Percentiles rank a stretch among this genome's conserved stretches.
These are phyloP conservation scores for Paedocypris micromegethes DNA, from an alignment of 2,797 vertebrate genomes.

Conservation along the genomic window DNA sequence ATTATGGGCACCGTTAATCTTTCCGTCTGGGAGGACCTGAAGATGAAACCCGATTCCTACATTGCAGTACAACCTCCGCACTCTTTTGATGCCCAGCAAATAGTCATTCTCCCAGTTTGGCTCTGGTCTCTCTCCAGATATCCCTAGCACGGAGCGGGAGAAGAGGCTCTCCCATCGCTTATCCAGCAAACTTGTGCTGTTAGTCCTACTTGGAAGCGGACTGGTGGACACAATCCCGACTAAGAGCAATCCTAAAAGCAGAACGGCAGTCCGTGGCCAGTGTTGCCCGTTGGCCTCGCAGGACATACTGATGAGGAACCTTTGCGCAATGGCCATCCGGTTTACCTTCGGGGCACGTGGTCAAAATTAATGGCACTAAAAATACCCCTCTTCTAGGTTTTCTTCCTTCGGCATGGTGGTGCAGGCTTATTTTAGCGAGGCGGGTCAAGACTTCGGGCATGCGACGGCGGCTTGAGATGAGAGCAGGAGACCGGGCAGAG, in stretches of 20 bases:
- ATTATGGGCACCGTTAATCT: constrained; percentile 78
- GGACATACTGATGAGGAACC: constrained; percentile 79
- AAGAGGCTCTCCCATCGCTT: constrained; percentile 76
- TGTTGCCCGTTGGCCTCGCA: constrained; percentile 64
- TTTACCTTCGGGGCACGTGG: constrained; percentile 83
- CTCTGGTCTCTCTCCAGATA: constrained; percentile 72
- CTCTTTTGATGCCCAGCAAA: constrained; percentile 81
- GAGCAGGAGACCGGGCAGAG: constrained; percentile 50
- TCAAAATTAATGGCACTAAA: constrained; percentile 86
- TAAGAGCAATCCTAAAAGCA: constrained; percentile 69
- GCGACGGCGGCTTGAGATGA: constrained; percentile 74
- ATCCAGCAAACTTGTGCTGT: constrained; percentile 69
- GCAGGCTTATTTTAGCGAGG: constrained; percentile 86
- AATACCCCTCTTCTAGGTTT: constrained; percentile 85
- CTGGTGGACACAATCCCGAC: constrained; percentile 67
- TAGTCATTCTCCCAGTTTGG: constrained; percentile 81
- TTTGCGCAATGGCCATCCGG: constrained; percentile 78
- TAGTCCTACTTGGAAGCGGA: constrained; percentile 67
- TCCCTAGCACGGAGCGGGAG: constrained; percentile 73
- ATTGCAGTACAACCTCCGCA: constrained; percentile 84
- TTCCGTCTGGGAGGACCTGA: constrained; percentile 78
- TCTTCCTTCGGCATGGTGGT: constrained; percentile 79
- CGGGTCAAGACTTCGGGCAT: constrained; percentile 77
- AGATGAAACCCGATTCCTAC: constrained; percentile 87
- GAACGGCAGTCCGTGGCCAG: constrained; percentile 67